Conservation (phyloP, 1,140 invertebrate genomes). For the Drosophila pandora region DNA sequence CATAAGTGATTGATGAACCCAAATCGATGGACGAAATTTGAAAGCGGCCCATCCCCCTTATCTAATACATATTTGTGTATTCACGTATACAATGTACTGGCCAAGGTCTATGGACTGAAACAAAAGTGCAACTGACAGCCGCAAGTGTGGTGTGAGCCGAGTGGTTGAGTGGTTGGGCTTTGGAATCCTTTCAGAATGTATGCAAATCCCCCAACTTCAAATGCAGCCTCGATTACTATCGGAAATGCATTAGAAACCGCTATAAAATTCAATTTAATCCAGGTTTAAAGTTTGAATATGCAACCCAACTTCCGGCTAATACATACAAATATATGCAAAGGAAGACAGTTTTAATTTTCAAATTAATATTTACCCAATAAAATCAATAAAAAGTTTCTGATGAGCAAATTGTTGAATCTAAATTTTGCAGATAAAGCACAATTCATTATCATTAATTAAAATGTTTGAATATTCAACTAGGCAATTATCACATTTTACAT, state of each 20-base stretch:
- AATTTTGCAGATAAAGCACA: background rate
- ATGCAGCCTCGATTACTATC: conserved; percentile 33
- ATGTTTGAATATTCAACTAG: background rate
- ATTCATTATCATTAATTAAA: background rate
- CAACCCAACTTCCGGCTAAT: background rate
- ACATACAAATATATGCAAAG: background rate
- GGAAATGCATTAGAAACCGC: conserved; percentile 44
- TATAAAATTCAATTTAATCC: conserved; percentile 49
- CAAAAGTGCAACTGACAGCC: conserved; percentile 58
- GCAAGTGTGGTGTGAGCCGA: conserved; percentile 2
- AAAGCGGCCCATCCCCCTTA: conserved; percentile 7
- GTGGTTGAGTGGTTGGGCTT: conserved; percentile 12
- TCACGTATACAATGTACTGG: background rate
- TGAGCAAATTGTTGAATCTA: too few relatives aligned
- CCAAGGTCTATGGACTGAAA: conserved; percentile 38
- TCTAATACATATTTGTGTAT: conserved; percentile 21
- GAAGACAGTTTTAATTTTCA: background rate
- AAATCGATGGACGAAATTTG: conserved; percentile 41
- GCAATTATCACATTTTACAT: background rate
- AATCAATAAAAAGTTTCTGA: background rate
- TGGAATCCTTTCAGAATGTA: conserved; percentile 21
- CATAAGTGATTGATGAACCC: conserved; percentile 59
- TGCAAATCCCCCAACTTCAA: conserved; percentile 61
- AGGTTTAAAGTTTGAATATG: conserved; percentile 7
- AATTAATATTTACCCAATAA: background rate